Evolutionary conservation across 2,888 invertebrate genomes (phyloP).

Genomic region (Onthophagus sagittarius): DNA sequence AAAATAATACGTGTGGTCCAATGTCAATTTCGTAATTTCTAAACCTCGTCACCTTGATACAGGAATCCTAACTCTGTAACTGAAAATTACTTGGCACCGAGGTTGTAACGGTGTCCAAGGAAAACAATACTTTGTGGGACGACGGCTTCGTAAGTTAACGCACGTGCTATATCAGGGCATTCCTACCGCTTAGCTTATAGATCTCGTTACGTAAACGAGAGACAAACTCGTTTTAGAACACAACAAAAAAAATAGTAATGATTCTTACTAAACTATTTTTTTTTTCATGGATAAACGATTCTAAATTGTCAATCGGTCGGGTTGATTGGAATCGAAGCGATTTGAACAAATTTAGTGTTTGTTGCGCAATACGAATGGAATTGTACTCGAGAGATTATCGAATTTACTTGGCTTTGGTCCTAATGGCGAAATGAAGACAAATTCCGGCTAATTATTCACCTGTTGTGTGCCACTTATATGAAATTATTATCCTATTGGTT

Average conservation of each 20-base stretch:
- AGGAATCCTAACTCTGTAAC: constrained; percentile 5
- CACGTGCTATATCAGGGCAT: background rate
- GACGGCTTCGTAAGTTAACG: background rate
- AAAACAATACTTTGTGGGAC: constrained; percentile 16
- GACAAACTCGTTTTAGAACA: background rate
- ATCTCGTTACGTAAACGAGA: background rate
- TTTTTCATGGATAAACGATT: no score
- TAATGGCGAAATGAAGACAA: constrained; percentile 10
- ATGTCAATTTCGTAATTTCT: constrained; percentile 6
- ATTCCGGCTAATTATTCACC: constrained; percentile 13
- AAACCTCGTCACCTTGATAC: constrained; percentile 2
- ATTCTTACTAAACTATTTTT: no score
- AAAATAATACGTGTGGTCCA: background rate
- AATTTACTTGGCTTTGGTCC: background rate
- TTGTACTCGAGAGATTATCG: background rate
- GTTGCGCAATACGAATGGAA: background rate
- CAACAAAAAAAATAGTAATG: no score
- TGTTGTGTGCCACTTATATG: background rate
- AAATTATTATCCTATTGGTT: background rate
- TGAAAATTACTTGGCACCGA: constrained; percentile 17
- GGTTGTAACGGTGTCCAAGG: constrained; percentile 14
- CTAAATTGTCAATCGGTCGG: background rate
- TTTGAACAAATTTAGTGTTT: background rate
- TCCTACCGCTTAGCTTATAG: background rate
- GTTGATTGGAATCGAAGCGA: background rate